Conservation (phyloP, 2,888 invertebrate species). For the Mythimna lalbum region DNA sequence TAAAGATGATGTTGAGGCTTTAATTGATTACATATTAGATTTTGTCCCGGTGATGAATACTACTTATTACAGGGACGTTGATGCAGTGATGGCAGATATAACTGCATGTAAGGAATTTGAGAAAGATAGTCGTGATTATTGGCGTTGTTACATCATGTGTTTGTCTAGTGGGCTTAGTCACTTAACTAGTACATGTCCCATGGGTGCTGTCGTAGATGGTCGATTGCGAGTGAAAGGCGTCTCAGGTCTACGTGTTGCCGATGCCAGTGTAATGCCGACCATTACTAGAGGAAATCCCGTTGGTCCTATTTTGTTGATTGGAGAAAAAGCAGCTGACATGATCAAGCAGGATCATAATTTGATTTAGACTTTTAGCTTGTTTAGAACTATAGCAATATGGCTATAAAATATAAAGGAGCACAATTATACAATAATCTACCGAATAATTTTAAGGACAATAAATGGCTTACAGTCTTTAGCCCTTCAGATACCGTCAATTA, state of each 20-base stretch:
- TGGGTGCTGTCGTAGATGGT: conserved; percentile 70
- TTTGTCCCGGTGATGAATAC: conserved; percentile 64
- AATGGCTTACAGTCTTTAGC: no score
- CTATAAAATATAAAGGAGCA: no score
- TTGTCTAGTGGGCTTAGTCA: conserved; percentile 66
- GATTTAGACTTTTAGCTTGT: conserved; percentile 20
- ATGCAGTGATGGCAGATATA: conserved; percentile 59
- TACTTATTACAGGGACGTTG: conserved; percentile 60
- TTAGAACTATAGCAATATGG: background rate
- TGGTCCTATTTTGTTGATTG: conserved; percentile 68
- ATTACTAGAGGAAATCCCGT: conserved; percentile 61
- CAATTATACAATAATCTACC: no score
- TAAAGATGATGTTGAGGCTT: conserved; percentile 61
- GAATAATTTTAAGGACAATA: no score
- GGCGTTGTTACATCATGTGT: conserved; percentile 67
- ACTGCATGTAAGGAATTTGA: conserved; percentile 60
- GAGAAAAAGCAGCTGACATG: conserved; percentile 70
- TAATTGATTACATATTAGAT: conserved; percentile 62
- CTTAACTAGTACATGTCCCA: conserved; percentile 66
- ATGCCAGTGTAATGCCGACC: conserved; percentile 68
- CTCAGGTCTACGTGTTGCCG: conserved; percentile 59
- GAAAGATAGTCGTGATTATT: conserved; percentile 63
- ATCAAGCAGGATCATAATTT: conserved; percentile 62
- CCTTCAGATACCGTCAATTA: no score
- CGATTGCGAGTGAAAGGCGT: conserved; percentile 64